Evolutionary conservation across 2,797 vertebrate species (phyloP), one percentile per base, ranked within the genome.

Genomic region (Peromyscus melanophrys): DNA sequence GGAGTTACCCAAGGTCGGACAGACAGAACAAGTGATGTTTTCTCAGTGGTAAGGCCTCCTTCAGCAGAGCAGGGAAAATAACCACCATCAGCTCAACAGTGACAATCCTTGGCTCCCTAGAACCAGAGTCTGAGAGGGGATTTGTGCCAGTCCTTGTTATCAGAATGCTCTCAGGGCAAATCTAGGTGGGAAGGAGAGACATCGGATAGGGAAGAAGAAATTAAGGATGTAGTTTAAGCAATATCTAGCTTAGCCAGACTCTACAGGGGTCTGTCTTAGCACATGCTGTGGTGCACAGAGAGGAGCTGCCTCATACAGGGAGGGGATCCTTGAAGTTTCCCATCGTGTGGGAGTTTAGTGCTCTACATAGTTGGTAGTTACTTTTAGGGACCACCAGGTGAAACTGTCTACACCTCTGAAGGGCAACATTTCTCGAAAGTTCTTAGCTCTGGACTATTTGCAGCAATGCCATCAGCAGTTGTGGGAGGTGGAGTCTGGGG

Each of bases 371-470:
- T 40, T 1, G 8, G 37, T 21, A 75, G 29, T 40, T 59, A 69
- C 52, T 37, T n/a, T 12, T 29, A 40, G 52, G 34, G 43, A 10
- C 78, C 57, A 71, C 40, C 46, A 92, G 55, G 31, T 71, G 63
- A 76, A n/a, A 94, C 49, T 13, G 12, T 61, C 92, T 52, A 19
- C 69, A 31, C 29, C 75, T 92, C 85, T 82, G 67, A 93, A 95
- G 43, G 13, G 19, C 59, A 80, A 61, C 8, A 17, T 21, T 87
- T 40, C 71, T 59, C 2, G 80, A 75, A 49, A 71, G 34, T 29
- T 89, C 52, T 76, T 23, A 90, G 61, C 19, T 61, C 13, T 5
- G 19, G 25, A 8, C 61, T 78, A 25, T 37, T 34, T 67, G 40
- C 1, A 78, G 34, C 55, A 96, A 12, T 17, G 46, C 21, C 13